Base-by-base conservation (phyloP, 2,888 invertebrate genomes). In the Endotricha flammealis region DNA sequence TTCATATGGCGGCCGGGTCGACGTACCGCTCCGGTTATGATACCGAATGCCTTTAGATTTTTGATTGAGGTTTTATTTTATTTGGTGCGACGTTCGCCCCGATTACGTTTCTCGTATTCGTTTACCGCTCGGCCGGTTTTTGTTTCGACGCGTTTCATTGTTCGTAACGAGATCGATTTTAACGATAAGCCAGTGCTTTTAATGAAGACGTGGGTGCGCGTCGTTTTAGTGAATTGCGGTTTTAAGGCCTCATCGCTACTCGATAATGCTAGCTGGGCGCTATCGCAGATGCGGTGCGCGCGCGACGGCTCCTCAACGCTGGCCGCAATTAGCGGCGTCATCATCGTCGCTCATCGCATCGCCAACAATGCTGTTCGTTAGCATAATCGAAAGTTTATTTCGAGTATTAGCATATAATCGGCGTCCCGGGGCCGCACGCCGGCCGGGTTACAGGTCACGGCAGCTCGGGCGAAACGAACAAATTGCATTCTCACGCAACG, bases 21-120 rank as follows among this genome's bases (percentile, higher is more conserved):
- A 76, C 80, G 83, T 72, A 68, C 81, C 71, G 58, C 62, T 65
- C 73, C 75, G 78, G 81, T 79, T 80, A 81, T 82, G 78, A 85
- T 80, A 74, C 75, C 69, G 73, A 74, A 71, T 74, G 82, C 81
- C 74, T 80, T 74, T 67, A 74, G 68, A 79, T 79, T 80, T 82
- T 85, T 83, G 83, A 85, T 85, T 82, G 83, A 82, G 77, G 76
- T 83, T 82, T 79, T 79, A 68, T 80, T 83, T 79, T 76, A 77
- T 79, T 82, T 75, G 71, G 69, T 53, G 68, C 73, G 77, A 80
- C 79, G 77, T 74, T 72, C 64, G 71, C 53, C 52, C 65, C 79
- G 82, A 77, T 79, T 80, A 75, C 79, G 79, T 77, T 81, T 78
- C 80, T 80, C 78, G 81, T 77, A 79, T 78, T 80, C 78, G 74